Evolutionary conservation across 37 sponge, comb jelly and placozoan species (phyloP).

Genomic region (Halichondria panicea): DNA sequence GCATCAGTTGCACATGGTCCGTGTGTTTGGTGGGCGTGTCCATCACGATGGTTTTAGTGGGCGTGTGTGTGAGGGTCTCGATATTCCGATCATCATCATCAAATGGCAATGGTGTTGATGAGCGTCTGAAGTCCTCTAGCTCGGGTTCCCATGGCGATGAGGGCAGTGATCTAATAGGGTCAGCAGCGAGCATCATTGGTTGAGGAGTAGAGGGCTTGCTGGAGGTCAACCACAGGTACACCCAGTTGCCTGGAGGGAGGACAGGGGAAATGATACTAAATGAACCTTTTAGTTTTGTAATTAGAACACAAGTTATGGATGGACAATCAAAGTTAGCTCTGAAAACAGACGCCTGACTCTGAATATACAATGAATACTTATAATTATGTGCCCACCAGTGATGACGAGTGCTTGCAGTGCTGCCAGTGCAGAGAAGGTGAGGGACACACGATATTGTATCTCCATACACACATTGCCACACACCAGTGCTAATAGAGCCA

Average conservation of each 20-base stretch:
- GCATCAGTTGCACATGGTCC: neutral
- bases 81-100: neutral
- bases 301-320: neutral
- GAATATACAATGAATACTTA: neutral
- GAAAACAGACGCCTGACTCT: neutral
- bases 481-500: constrained; percentile 40
- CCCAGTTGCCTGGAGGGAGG: constrained; percentile 15
- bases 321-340: neutral
- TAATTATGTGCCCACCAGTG: constrained; percentile 10
- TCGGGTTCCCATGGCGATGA: neutral
- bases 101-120: too few relatives aligned
- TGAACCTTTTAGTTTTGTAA: neutral
- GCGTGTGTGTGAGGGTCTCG: constrained; percentile 15
- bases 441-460: constrained; percentile 8
- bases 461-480: constrained; percentile 26
- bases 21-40: too few relatives aligned
- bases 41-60: neutral
- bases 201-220: neutral
- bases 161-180: neutral
- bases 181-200: neutral
- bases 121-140: neutral
- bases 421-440: constrained; percentile 18
- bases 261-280: neutral
- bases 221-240: constrained; percentile 1
- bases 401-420: constrained; percentile 12